Conservation (phyloP, 2,797 vertebrate species). For the Helicolenus hilgendorfi region DNA sequence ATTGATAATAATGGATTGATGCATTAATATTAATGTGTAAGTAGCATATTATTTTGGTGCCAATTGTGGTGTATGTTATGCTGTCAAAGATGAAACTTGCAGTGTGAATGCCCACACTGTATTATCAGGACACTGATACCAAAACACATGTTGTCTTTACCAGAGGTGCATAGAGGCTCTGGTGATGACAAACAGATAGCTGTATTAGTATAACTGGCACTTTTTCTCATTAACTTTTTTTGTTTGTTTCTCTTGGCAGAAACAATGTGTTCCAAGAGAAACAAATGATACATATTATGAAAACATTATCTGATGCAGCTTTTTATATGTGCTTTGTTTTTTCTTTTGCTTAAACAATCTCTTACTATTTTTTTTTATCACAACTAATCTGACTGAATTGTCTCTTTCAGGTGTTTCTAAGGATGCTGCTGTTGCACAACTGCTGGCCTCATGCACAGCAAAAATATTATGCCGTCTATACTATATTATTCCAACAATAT, state of each 20-base stretch:
- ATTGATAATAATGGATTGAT: too few species aligned
- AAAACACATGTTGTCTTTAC: background rate
- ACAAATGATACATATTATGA: background rate
- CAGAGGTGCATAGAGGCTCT: background rate
- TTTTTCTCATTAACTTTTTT: too few species aligned
- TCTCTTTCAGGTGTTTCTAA: conserved; percentile 1
- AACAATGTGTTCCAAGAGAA: background rate
- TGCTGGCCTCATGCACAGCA: background rate
- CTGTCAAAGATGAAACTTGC: background rate
- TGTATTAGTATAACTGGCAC: too few species aligned
- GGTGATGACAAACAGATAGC: background rate
- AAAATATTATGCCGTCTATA: background rate
- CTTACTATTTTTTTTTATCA: background rate
- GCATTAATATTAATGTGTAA: too few species aligned
- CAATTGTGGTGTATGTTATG: conserved; percentile 13
- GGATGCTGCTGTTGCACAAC: conserved; percentile 39
- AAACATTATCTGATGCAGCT: background rate
- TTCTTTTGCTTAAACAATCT: background rate
- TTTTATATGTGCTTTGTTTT: background rate
- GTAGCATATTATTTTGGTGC: too few species aligned
- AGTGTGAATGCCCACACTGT: too few species aligned
- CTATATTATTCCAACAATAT: background rate
- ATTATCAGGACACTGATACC: background rate
- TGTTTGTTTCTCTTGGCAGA: too few species aligned
- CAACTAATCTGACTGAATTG: background rate